Evolutionary conservation across 2,888 invertebrate genomes (phyloP).

Genomic region (Deilephila elpenor): DNA sequence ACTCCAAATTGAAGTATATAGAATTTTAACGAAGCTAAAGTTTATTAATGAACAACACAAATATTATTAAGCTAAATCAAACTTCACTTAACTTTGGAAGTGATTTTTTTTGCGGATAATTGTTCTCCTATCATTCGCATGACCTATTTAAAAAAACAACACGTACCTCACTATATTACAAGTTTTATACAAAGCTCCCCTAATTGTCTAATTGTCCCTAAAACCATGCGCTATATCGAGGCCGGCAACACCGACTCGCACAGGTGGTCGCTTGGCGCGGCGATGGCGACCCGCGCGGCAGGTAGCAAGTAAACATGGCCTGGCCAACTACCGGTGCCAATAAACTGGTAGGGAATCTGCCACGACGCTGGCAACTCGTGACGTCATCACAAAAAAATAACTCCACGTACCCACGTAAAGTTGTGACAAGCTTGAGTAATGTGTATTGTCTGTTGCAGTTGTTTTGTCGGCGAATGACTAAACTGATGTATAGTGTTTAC

Average conservation of each 20-base stretch:
- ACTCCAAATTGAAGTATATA: too few relatives aligned
- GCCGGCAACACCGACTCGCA: slow-evolving; percentile 56
- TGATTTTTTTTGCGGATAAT: too few relatives aligned
- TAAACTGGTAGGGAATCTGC: slow-evolving; percentile 2
- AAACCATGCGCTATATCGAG: neutral
- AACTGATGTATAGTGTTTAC: too few relatives aligned
- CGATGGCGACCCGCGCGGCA: slow-evolving; percentile 35
- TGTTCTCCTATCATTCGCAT: too few relatives aligned
- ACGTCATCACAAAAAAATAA: neutral
- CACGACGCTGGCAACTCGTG: neutral
- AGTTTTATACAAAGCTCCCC: too few relatives aligned
- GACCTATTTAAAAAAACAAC: too few relatives aligned
- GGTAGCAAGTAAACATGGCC: slow-evolving; percentile 44
- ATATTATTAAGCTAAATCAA: too few relatives aligned
- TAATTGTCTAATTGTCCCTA: too few relatives aligned
- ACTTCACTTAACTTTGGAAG: too few relatives aligned
- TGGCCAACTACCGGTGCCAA: neutral
- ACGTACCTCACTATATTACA: too few relatives aligned
- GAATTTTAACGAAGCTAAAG: too few relatives aligned
- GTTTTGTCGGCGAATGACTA: neutral
- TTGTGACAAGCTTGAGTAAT: neutral
- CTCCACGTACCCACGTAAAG: neutral
- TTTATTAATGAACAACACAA: too few relatives aligned
- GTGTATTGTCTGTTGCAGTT: neutral
- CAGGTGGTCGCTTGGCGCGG: slow-evolving; percentile 68